These are phyloP conservation scores for Sigmodon hispidus DNA, from an alignment of 2,113 vertebrate species.

Conservation along the genomic window DNA sequence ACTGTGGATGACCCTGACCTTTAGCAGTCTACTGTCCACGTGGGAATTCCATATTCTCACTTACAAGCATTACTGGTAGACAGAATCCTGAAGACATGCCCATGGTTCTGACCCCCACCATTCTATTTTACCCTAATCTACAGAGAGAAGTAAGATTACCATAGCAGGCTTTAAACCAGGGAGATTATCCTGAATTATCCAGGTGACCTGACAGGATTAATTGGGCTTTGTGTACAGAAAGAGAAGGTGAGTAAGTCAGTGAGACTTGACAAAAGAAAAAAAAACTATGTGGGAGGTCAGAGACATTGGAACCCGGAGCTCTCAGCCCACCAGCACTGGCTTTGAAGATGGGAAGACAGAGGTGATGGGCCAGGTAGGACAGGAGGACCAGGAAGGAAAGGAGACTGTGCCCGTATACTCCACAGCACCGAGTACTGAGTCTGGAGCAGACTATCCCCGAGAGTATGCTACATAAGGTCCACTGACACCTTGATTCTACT, in stretches of 20 bases:
- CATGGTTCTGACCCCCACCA: not conserved
- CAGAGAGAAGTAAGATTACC: not conserved
- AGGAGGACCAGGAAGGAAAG: no score
- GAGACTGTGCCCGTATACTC: not conserved
- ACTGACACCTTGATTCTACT: not conserved
- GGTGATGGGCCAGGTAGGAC: not conserved
- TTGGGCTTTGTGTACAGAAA: not conserved
- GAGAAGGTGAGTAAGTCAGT: not conserved
- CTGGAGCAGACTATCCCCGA: not conserved
- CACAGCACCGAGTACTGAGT: not conserved
- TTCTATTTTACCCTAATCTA: not conserved
- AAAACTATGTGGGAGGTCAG: not conserved
- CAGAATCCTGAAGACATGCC: not conserved
- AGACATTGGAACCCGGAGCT: not conserved
- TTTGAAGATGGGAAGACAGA: not conserved
- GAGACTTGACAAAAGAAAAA: not conserved
- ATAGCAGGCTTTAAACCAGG: not conserved
- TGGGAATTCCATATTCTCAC: not conserved
- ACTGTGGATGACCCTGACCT: constrained; percentile 25
- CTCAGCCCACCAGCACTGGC: not conserved
- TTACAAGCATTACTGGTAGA: not conserved
- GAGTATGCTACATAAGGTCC: not conserved
- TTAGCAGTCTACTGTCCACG: not conserved
- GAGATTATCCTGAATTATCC: not conserved
- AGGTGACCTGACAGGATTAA: not conserved